A percentile compares a stretch with the other conserved stretches of the same genome.
Evolutionary conservation across 2,797 vertebrate species (phyloP).

Genomic region (Microcaecilia unicolor): DNA sequence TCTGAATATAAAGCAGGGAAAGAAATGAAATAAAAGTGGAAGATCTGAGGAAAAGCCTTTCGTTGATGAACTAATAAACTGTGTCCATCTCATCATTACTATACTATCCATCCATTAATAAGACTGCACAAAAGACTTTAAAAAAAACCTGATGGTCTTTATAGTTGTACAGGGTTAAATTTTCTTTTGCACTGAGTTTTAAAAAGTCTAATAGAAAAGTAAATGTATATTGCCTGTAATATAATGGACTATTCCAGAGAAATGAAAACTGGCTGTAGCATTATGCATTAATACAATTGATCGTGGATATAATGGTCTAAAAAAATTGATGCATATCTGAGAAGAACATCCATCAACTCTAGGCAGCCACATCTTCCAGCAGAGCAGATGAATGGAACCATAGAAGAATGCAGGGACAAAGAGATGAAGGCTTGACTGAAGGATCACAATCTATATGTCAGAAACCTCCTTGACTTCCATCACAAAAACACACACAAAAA

Average conservation of each 20-base stretch:
- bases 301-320: constrained; percentile 54
- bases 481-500: constrained; percentile 54
- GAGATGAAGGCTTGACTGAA: constrained; percentile 52
- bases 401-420: constrained; percentile 57
- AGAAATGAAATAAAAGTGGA: constrained; percentile 53
- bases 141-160: constrained; percentile 55
- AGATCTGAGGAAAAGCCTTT: constrained; percentile 58
- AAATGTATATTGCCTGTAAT: constrained; percentile 58
- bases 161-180: constrained; percentile 62
- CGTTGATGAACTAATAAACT: constrained; percentile 48
- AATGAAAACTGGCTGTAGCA: constrained; percentile 50
- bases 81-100: constrained; percentile 56
- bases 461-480: constrained; percentile 49
- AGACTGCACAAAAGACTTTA: constrained; percentile 54
- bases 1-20: constrained; percentile 38
- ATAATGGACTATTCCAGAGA: constrained; percentile 56
- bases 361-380: constrained; percentile 49
- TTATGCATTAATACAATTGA: constrained; percentile 58
- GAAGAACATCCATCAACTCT: constrained; percentile 53
- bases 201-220: constrained; percentile 50
- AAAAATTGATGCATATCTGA: constrained; percentile 55
- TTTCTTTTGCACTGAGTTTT: constrained; percentile 60
- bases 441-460: constrained; percentile 44
- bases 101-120: constrained; percentile 58
- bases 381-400: constrained; percentile 51